These are phyloP conservation scores for Hydropsyche betteni DNA, from an alignment of 2,888 invertebrate genomes.

Conservation along the genomic window DNA sequence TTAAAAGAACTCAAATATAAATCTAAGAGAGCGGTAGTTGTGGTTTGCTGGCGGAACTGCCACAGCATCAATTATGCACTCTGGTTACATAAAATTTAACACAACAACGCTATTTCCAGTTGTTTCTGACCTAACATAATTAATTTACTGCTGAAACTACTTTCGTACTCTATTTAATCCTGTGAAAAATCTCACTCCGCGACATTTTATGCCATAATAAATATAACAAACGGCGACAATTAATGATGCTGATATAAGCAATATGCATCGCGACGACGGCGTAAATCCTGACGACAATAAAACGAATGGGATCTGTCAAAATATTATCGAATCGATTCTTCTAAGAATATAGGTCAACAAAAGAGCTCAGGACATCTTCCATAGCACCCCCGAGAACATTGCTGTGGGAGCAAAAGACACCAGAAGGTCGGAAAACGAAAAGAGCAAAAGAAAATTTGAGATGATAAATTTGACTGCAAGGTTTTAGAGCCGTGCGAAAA, in stretches of 20 bases:
- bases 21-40: background rate
- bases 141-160: too few species aligned
- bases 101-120: background rate
- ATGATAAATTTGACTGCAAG: slow-evolving; percentile 16
- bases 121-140: background rate
- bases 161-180: too few species aligned
- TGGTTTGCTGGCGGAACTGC: background rate
- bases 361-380: slow-evolving; percentile 3
- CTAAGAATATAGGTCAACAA: slow-evolving; percentile 18
- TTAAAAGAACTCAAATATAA: background rate
- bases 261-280: background rate
- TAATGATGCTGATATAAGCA: slow-evolving; percentile 10
- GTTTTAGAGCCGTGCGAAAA: background rate
- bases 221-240: background rate
- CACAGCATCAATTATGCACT: slow-evolving; percentile 1
- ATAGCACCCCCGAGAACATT: slow-evolving; percentile 16
- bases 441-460: background rate
- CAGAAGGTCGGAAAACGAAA: background rate
- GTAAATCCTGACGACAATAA: slow-evolving; percentile 10
- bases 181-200: too few species aligned
- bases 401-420: background rate
- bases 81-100: background rate
- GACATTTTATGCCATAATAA: too few species aligned
- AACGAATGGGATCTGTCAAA: slow-evolving; percentile 21
- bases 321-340: slow-evolving; percentile 21